A percentile compares a stretch with the other conserved stretches of the same genome.
Evolutionary conservation across 2,113 vertebrate genomes (phyloP).

Genomic region (Phoenicopterus ruber): DNA sequence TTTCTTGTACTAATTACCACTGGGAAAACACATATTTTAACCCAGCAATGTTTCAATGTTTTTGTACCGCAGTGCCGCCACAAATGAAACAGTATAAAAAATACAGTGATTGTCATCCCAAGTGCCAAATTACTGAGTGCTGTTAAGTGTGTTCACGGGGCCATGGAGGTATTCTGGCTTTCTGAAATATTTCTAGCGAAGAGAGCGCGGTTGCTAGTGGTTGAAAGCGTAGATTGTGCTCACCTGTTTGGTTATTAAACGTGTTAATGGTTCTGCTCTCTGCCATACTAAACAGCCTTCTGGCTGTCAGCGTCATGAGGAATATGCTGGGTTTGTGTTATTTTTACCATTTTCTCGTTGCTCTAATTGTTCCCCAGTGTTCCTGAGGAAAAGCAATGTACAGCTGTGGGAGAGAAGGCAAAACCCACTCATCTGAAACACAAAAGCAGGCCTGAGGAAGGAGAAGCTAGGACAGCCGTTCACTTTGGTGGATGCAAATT

Average conservation of each 20-base stretch:
- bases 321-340: slow-evolving; percentile 11
- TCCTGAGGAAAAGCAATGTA: neutral
- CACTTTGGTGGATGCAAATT: neutral
- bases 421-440: neutral
- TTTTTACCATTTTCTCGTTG: slow-evolving; percentile 28
- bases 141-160: neutral
- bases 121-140: neutral
- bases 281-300: neutral
- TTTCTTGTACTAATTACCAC: slow-evolving; percentile 55
- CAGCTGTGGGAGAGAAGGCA: neutral
- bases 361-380: slow-evolving; percentile 22
- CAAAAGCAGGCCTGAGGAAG: neutral
- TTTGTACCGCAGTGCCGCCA: neutral
- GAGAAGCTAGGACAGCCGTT: neutral
- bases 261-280: neutral
- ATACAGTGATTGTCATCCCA: neutral
- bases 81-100: neutral
- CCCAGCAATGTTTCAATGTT: neutral
- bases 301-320: neutral
- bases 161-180: neutral
- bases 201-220: neutral
- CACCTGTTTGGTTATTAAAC: neutral
- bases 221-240: neutral
- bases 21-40: slow-evolving; percentile 48
- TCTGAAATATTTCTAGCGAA: neutral